Evolutionary conservation across 2,113 vertebrate genomes (phyloP).

Genomic region (Jacana jacana): DNA sequence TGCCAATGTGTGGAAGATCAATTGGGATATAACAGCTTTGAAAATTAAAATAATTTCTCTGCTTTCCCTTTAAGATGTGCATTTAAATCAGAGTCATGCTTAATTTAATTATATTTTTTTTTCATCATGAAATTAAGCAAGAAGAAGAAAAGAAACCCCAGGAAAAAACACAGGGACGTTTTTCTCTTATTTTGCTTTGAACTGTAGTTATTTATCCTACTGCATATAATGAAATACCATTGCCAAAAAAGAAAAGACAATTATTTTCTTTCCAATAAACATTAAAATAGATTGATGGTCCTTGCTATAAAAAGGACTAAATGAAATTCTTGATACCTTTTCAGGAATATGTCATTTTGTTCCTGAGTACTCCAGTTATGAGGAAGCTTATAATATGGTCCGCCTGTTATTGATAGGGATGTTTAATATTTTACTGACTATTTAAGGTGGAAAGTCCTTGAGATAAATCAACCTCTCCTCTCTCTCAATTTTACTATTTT

Average conservation of each 20-base stretch:
- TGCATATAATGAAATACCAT: slow-evolving; percentile 24
- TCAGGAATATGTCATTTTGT: slow-evolving; percentile 42
- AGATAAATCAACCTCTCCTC: slow-evolving; percentile 53
- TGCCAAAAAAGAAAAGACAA: slow-evolving; percentile 39
- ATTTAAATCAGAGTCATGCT: slow-evolving; percentile 65
- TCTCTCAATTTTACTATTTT: slow-evolving; percentile 7
- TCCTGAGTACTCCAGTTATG: slow-evolving; percentile 27
- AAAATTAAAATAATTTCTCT: slow-evolving; percentile 69
- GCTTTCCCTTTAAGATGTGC: slow-evolving; percentile 62
- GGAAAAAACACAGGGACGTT: neutral
- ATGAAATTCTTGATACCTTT: slow-evolving; percentile 39
- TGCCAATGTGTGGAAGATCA: slow-evolving; percentile 72
- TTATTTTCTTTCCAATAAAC: slow-evolving; percentile 35
- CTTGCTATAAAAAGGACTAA: slow-evolving; percentile 1
- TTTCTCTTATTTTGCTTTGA: slow-evolving; percentile 48
- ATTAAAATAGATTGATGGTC: slow-evolving; percentile 35
- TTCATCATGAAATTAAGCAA: slow-evolving; percentile 39
- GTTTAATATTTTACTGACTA: slow-evolving; percentile 63
- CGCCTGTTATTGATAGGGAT: slow-evolving; percentile 50
- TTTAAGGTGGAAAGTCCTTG: slow-evolving; percentile 55
- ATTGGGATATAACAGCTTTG: slow-evolving; percentile 74
- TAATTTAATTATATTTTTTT: slow-evolving; percentile 59
- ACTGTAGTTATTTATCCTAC: slow-evolving; percentile 41
- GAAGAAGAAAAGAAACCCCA: neutral
- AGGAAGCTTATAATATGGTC: slow-evolving; percentile 34